Base-by-base conservation (phyloP, 2,888 invertebrate genomes). In the Noctua fimbriata region DNA sequence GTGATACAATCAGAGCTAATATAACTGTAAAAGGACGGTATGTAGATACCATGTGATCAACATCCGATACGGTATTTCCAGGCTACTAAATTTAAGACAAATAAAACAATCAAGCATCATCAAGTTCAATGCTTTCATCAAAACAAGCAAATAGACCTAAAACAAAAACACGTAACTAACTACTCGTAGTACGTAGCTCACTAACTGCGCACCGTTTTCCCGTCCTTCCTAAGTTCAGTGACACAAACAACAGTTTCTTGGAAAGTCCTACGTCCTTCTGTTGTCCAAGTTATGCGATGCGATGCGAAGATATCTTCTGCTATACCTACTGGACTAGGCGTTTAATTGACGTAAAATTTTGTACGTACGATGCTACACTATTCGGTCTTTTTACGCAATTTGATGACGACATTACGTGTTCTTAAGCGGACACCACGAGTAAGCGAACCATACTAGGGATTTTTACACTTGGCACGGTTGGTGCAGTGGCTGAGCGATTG, bases 191-290 rank as follows among this genome's bases (percentile, higher is more conserved):
- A 55, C 44, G 14, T 47, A 70, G 14, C 44, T 36, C 47, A 24
- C 9, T 58, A 86, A 88, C 75, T 77, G 81, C 83, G 81, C 49
- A 73, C 58, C 24, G 71, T 69, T 80, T 66, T 24, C 70, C 3
- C 52, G 66, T 60, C 80, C 80, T 87, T 82, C 24, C 1, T 52
- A 65, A 87, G 89, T 87, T 88, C 87, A 87, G 58, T 87, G 87
- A 88, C 87, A 81, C 49, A 84, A 77, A 73, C 78, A 75, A 24
- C 49, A 55, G n/a, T 24, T 12, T 60, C 14, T n/a, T 71, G 9
- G n/a, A 24, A 16, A 28, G 69, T 69, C 49, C 58, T 73, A 85
- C 18, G 2, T 36, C 32, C 32, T 36, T 36, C 32, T 36, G 32
- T 36, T 3, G 32, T 36, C 32, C 32, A 10, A 18, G 16, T 18